These are phyloP conservation scores for Pachypanchax playfairii DNA, from an alignment of 2,113 vertebrate genomes.

Conservation along the genomic window DNA sequence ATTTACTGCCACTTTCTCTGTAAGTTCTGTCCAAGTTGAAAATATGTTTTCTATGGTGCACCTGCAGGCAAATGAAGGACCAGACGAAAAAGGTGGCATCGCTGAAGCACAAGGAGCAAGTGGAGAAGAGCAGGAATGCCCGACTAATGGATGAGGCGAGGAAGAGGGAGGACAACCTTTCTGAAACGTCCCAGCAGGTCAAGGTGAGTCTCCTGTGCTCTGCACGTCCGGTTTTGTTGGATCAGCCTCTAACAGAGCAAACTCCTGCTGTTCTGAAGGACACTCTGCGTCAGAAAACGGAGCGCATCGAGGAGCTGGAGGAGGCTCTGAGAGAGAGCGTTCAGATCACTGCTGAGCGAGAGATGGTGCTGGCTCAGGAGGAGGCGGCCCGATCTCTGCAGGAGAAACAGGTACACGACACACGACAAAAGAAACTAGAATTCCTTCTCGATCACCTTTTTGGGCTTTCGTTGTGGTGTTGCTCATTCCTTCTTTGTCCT, in stretches of 20 bases:
- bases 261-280: constrained; percentile 79
- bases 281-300: constrained; percentile 91
- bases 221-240: not conserved
- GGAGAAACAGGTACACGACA: constrained; percentile 90
- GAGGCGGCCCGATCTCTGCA: constrained; percentile 92
- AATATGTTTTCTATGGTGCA: not conserved
- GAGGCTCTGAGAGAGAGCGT: constrained; percentile 98
- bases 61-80: constrained; percentile 92
- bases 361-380: constrained; percentile 99
- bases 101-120: constrained; percentile 96
- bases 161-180: constrained; percentile 91
- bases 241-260: not conserved
- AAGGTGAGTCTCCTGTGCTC: constrained; percentile 80
- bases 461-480: constrained; percentile 34
- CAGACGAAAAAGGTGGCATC: constrained; percentile 95
- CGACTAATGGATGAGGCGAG: constrained; percentile 93
- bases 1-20: not conserved
- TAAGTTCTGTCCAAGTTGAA: not conserved
- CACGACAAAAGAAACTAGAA: not conserved
- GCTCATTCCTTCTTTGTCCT: constrained; percentile 39
- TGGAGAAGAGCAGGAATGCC: constrained; percentile 95
- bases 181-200: constrained; percentile 91
- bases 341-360: constrained; percentile 97
- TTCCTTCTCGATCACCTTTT: constrained; percentile 30
- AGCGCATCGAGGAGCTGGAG: constrained; percentile 98